Conservation (phyloP, 1,140 invertebrate genomes). For the Nomia melanderi region DNA sequence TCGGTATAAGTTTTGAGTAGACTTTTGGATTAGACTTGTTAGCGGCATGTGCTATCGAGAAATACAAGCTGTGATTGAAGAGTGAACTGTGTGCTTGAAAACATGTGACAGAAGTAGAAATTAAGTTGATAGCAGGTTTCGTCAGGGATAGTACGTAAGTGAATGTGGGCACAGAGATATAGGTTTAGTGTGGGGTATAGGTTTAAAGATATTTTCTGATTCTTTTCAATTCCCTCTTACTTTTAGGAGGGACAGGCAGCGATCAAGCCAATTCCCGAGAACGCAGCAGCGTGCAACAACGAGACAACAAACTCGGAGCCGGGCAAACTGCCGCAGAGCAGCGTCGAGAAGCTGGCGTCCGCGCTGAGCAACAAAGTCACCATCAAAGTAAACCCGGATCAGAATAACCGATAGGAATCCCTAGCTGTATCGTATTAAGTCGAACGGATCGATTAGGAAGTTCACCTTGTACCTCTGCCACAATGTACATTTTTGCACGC, state of each 20-base stretch:
- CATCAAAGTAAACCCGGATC: constrained; percentile 78
- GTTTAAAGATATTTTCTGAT: not conserved
- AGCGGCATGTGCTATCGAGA: too few species aligned
- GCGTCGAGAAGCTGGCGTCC: constrained; percentile 75
- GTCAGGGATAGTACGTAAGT: not conserved
- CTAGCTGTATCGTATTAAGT: constrained; percentile 28
- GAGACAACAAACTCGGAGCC: constrained; percentile 60
- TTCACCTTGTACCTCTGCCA: constrained; percentile 56
- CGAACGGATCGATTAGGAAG: constrained; percentile 40
- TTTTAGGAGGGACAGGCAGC: constrained; percentile 50
- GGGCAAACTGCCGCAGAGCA: constrained; percentile 63
- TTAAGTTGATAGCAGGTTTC: constrained; percentile 12
- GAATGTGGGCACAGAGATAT: too few species aligned
- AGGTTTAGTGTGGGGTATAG: not conserved
- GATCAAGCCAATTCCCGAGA: constrained; percentile 50
- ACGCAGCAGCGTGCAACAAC: constrained; percentile 29
- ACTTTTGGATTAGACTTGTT: too few species aligned
- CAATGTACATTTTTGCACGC: constrained; percentile 68
- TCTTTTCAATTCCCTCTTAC: not conserved
- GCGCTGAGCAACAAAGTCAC: constrained; percentile 77
- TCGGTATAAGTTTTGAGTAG: too few species aligned
- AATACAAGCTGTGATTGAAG: too few species aligned
- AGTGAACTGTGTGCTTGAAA: too few species aligned
- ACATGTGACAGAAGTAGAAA: not conserved
- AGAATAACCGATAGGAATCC: constrained; percentile 73